Conservation (phyloP, 2,888 invertebrate genomes). For the Leptura quadrifasciata region DNA sequence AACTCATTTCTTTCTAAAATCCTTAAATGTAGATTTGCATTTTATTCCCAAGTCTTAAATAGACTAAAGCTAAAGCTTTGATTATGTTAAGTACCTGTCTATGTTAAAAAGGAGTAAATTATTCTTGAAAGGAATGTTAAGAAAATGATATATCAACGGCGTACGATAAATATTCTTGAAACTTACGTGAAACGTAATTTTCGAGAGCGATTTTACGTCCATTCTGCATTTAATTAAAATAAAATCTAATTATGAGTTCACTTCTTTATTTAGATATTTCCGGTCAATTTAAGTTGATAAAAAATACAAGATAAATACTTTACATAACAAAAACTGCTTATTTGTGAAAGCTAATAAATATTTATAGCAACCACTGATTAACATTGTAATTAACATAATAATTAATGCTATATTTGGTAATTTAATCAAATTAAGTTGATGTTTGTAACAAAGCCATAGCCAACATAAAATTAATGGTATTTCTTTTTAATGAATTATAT, state of each 20-base stretch:
- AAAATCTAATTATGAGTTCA: constrained; percentile 1
- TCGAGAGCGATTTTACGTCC: neutral
- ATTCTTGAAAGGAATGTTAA: too few species aligned
- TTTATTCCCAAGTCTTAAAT: too few species aligned
- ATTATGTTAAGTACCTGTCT: too few species aligned
- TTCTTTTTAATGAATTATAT: constrained; percentile 18
- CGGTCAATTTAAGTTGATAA: constrained; percentile 15
- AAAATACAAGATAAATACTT: neutral
- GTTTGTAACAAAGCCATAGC: neutral
- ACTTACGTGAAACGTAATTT: neutral
- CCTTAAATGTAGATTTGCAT: too few species aligned
- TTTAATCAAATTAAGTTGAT: constrained; percentile 1
- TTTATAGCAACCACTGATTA: neutral
- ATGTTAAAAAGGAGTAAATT: too few species aligned
- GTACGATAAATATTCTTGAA: too few species aligned
- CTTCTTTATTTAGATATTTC: constrained; percentile 10
- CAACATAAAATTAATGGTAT: neutral
- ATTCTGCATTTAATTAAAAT: neutral
- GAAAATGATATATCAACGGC: too few species aligned
- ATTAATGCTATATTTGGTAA: constrained; percentile 24
- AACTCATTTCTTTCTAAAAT: too few species aligned
- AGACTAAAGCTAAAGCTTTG: too few species aligned
- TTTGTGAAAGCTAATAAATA: constrained; percentile 20
- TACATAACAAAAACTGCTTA: constrained; percentile 23
- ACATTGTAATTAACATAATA: neutral